phyloP scores from a whole-genome alignment of 2,888 invertebrate species.

The Macrosoma leucophasiata region DNA sequence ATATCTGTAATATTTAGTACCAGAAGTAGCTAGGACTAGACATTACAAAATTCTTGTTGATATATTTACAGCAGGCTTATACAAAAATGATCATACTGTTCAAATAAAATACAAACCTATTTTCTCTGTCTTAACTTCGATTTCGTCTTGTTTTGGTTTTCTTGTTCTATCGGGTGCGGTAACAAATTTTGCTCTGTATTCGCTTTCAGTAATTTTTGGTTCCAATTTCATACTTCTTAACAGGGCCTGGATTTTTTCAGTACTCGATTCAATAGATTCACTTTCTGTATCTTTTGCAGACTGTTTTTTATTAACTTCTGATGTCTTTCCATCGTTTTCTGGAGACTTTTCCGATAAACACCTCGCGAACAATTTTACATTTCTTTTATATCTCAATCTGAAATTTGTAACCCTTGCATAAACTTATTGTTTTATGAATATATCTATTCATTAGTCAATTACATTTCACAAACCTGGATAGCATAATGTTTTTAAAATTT shows the following conservation, averaged over 20 bases:
- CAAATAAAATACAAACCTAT: constrained; percentile 52
- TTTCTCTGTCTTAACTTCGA: constrained; percentile 53
- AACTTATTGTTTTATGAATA: too few species aligned
- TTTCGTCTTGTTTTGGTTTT: constrained; percentile 38
- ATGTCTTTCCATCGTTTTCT: constrained; percentile 42
- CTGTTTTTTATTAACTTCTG: constrained; percentile 32
- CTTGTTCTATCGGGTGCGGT: constrained; percentile 46
- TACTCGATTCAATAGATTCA: constrained; percentile 41
- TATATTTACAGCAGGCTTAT: too few species aligned
- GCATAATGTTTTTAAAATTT: too few species aligned
- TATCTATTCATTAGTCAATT: too few species aligned
- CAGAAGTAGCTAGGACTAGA: too few species aligned
- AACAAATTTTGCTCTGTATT: constrained; percentile 52
- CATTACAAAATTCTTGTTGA: too few species aligned
- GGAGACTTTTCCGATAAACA: constrained; percentile 33
- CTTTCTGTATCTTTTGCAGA: too few species aligned
- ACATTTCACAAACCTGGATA: too few species aligned
- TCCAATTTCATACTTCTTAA: constrained; percentile 52
- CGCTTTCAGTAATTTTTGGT: constrained; percentile 52
- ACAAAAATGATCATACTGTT: too few species aligned
- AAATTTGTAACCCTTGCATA: too few species aligned
- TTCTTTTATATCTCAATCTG: constrained; percentile 30
- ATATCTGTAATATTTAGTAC: too few species aligned
- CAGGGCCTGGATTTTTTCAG: constrained; percentile 60
- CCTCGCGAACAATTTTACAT: constrained; percentile 26